A percentile compares a stretch with the other conserved stretches of the same genome.
phyloP scores from a whole-genome alignment of 2,113 vertebrate genomes.

The Cebus imitator region DNA sequence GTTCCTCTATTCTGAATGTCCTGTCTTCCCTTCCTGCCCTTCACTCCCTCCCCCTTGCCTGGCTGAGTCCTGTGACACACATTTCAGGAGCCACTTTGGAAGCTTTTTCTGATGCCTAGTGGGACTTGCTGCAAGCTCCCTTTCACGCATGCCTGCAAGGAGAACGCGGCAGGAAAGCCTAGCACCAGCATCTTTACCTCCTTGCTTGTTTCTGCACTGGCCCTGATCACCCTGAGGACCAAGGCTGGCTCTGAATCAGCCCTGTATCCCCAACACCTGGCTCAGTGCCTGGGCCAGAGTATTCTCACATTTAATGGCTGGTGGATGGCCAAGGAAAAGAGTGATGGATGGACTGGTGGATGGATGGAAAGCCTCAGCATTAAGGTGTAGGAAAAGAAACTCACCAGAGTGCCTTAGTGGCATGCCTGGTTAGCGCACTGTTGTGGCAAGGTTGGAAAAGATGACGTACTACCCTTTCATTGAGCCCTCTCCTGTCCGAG shows the following conservation, averaged over 20 bases:
- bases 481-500: not conserved
- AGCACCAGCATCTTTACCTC: not conserved
- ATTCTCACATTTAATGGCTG: not conserved
- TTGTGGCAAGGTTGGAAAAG: not conserved
- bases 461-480: no score
- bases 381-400: not conserved
- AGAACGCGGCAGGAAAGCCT: not conserved
- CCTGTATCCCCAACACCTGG: not conserved
- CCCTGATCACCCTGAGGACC: not conserved
- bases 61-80: not conserved
- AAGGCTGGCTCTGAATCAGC: not conserved
- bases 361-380: not conserved
- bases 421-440: not conserved
- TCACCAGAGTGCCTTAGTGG: no score
- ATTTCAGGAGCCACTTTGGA: not conserved
- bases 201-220: not conserved
- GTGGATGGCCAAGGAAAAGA: not conserved
- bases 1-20: not conserved
- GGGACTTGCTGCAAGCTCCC: not conserved
- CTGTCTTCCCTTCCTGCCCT: no score
- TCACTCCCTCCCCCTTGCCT: not conserved
- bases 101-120: not conserved
- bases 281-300: not conserved
- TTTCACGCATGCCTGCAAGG: not conserved
- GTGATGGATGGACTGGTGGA: not conserved